Evolutionary conservation across 1,140 invertebrate genomes (phyloP), one percentile per base, ranked within the genome.

Genomic region (Scaptomyza hsui): DNA sequence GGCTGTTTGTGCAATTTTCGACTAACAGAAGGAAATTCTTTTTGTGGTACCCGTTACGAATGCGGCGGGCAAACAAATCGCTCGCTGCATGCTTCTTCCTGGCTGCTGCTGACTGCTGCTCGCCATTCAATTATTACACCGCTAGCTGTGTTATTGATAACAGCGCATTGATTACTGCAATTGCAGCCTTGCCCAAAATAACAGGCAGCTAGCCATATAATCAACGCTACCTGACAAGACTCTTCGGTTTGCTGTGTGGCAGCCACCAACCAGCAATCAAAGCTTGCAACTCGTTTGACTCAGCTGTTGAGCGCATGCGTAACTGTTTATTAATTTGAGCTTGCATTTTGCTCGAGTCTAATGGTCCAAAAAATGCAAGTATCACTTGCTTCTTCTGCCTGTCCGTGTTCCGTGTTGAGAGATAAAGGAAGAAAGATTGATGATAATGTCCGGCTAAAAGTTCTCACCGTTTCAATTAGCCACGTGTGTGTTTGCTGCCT

Each of bases 271-370:
- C 35, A 13, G 39, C 59, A 37, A 51, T 55, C 51, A 55, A 42
- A 15, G 61, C 12, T 29, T 60, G 45, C 80, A 85, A 75, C 78
- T 65, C 70, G 78, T 78, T 82, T 59, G n/a, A 29, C n/a, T 63
- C 41, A 53, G 37, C 62, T 42, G 73, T 29, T 9, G 26, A n/a
- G n/a, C 69, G 77, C 81, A 86, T 85, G 81, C 81, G 81, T 85
- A 85, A 85, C 81, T 85, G 81, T 85, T 85, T 81, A 86, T 85
- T 85, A 85, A 85, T 86, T 86, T 75, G 68, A 56, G 49, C 49
- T 69, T 41, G 61, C 64, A 39, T 72, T 81, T 35, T 18, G 24
- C 44, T 73, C 57, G 0, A 18, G 24, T 24, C 57, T 32, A 19
- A 24, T 5, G 6, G 24, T 24, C 6, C 6, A 29, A 29, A 21